Evolutionary conservation across 2,888 invertebrate genomes (phyloP), one percentile per base, ranked within the genome.

Genomic region (Amphipoea lucens): DNA sequence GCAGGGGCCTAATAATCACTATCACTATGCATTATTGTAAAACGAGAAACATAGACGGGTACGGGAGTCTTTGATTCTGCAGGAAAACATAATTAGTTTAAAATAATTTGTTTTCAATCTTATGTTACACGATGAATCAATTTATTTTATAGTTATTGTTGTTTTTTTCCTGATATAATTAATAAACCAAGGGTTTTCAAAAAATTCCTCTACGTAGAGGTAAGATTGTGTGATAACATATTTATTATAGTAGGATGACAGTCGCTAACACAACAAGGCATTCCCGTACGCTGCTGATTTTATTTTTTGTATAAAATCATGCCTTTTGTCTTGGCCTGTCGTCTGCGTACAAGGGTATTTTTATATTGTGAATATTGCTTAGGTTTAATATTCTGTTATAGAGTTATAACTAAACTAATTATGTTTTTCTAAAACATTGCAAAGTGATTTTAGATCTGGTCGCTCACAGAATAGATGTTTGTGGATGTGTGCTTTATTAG

Each of bases 241-340:
- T 95, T 95, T 95, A 93, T 96, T 95, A 94, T 95, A 95, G 92
- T 92, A 91, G 91, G 96, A 97, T 96, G 97, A 93, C 96, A 96
- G 97, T 96, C 89, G 97, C 97, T 96, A 96, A 97, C 96, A 96
- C 96, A 94, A 93, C 77, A 93, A 94, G 96, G 95, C 94, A 93
- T 92, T 96, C 97, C 96, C 97, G 96, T 96, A 97, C 97, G 91
- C 89, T 88, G 90, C 87, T 94, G 96, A 96, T 96, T 96, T 96
- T 96, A 96, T 95, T 95, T 97, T 96, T 96, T 96, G 96, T 96
- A 96, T 96, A 96, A 96, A 96, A 96, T 96, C 96, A 93, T 95
- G 93, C 94, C 96, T 95, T 94, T 94, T 94, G 97, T 96, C 97
- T 97, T 96, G 97, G 97, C 97, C 97, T 96, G 97, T 96, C 96